phyloP scores from a whole-genome alignment of 2,113 vertebrate species.

The Anolis carolinensis region DNA sequence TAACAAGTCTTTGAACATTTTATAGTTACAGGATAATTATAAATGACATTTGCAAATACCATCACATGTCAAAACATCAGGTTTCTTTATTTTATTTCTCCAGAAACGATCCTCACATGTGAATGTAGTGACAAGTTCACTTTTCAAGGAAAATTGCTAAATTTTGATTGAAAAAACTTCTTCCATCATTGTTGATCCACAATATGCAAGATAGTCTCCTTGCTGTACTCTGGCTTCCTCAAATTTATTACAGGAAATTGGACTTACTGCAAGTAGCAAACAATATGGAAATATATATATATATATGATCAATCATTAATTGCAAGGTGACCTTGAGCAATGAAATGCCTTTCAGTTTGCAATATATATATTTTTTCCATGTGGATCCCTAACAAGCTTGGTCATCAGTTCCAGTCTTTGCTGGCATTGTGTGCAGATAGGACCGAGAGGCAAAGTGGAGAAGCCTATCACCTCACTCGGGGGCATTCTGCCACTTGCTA shows the following conservation, averaged over 20 bases:
- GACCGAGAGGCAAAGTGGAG: neutral
- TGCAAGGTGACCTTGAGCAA: slow-evolving; percentile 66
- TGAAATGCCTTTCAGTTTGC: slow-evolving; percentile 51
- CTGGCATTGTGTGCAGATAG: neutral
- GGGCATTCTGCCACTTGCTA: neutral
- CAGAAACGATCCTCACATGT: slow-evolving; percentile 54
- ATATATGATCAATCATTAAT: slow-evolving; percentile 63
- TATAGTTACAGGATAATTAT: slow-evolving; percentile 26
- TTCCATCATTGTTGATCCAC: slow-evolving; percentile 48
- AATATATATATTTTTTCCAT: neutral
- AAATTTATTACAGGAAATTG: slow-evolving; percentile 57
- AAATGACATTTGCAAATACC: slow-evolving; percentile 62
- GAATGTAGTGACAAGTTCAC: slow-evolving; percentile 50
- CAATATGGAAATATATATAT: slow-evolving; percentile 59
- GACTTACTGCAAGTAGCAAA: slow-evolving; percentile 64
- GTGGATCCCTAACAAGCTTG: neutral
- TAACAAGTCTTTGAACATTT: neutral
- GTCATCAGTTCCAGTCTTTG: neutral
- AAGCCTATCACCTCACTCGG: too few relatives aligned
- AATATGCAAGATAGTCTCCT: slow-evolving; percentile 46
- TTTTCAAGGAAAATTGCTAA: slow-evolving; percentile 50
- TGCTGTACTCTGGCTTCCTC: slow-evolving; percentile 56
- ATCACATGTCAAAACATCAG: slow-evolving; percentile 51
- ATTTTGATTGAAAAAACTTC: slow-evolving; percentile 50
- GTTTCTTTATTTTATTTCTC: slow-evolving; percentile 63